phyloP scores from a whole-genome alignment of 2,797 vertebrate genomes.

The Phataginus tetradactyla region DNA sequence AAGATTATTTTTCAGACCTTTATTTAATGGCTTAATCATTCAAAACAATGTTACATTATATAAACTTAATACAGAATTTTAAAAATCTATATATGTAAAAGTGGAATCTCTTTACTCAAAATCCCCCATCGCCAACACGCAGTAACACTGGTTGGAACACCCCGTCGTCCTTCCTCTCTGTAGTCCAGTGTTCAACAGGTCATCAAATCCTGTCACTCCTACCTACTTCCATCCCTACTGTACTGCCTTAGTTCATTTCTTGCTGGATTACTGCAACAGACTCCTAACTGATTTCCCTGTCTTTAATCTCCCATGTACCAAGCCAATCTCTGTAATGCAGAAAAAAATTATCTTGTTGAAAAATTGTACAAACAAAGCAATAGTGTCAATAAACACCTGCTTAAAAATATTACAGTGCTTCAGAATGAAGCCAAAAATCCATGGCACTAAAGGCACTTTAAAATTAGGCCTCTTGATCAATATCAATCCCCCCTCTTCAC shows the following conservation, averaged over 20 bases:
- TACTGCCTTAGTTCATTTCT: background rate
- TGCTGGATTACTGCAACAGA: background rate
- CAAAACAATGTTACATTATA: background rate
- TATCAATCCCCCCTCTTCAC: background rate
- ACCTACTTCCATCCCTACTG: background rate
- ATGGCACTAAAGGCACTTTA: background rate
- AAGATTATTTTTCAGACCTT: conserved; percentile 8
- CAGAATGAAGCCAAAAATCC: background rate
- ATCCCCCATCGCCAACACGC: background rate
- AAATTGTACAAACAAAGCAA: background rate
- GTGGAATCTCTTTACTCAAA: background rate
- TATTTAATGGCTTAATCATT: conserved; percentile 4
- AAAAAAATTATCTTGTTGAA: background rate
- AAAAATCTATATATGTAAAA: background rate
- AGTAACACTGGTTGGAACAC: background rate
- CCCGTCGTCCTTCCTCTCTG: background rate
- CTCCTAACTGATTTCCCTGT: background rate
- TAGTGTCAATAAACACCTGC: background rate
- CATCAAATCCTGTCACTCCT: background rate
- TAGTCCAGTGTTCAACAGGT: background rate
- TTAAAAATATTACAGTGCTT: background rate
- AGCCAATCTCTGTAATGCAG: background rate
- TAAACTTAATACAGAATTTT: background rate
- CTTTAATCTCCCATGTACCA: conserved; percentile 3
- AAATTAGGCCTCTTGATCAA: background rate